phyloP scores from a whole-genome alignment of 2,113 vertebrate genomes.

The Silurus asotus region DNA sequence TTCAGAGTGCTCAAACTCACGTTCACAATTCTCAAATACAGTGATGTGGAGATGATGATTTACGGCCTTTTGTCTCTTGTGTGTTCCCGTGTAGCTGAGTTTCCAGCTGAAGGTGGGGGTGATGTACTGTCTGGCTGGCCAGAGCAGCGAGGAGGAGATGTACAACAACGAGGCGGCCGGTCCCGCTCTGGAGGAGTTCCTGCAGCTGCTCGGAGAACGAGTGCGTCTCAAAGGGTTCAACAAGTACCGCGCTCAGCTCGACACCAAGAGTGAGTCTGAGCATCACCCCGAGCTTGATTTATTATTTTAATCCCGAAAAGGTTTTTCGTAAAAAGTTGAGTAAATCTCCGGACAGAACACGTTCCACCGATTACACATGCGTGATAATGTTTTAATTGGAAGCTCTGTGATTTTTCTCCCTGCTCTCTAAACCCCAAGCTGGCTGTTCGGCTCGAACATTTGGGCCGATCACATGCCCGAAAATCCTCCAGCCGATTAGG shows the following conservation, averaged over 20 bases:
- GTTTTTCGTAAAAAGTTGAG: neutral
- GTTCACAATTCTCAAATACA: neutral
- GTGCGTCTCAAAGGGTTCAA: slow-evolving; percentile 95
- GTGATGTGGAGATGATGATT: neutral
- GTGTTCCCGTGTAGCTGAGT: slow-evolving; percentile 78
- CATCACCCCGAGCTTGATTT: neutral
- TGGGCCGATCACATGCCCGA: neutral
- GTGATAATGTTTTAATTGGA: too few relatives aligned
- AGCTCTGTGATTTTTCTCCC: neutral
- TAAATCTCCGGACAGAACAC: neutral
- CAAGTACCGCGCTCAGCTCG: slow-evolving; percentile 95
- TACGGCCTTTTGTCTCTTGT: neutral
- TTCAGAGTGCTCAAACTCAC: neutral
- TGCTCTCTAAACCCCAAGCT: neutral
- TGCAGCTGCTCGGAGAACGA: slow-evolving; percentile 91
- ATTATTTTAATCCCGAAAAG: neutral
- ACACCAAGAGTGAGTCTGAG: slow-evolving; percentile 90
- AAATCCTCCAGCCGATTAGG: slow-evolving; percentile 15
- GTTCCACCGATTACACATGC: neutral
- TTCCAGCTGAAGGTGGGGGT: slow-evolving; percentile 97
- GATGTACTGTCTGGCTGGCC: slow-evolving; percentile 96
- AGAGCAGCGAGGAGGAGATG: slow-evolving; percentile 98
- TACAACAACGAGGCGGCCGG: slow-evolving; percentile 96
- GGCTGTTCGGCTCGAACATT: neutral
- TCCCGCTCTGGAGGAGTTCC: slow-evolving; percentile 93